Base-by-base conservation (phyloP, 1,140 invertebrate genomes). In the Theocolax elegans region DNA sequence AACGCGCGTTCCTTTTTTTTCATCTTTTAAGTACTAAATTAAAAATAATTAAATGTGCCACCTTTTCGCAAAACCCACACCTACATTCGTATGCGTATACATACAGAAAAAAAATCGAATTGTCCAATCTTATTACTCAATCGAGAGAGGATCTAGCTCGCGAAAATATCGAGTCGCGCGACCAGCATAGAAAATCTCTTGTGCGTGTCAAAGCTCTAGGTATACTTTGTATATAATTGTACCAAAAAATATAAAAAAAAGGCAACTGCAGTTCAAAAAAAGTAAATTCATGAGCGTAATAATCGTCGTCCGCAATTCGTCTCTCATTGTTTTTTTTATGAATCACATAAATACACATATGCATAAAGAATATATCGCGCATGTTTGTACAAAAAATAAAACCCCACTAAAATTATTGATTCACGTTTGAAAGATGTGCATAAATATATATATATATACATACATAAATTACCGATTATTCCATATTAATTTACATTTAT, bases 221-320 rank as follows among this genome's bases (percentile, higher is more conserved):
- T 72, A 77, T 74, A 77, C 72, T 76, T 77, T 79, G 77, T 78
- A 79, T 69, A 77, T 77, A 76, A 64, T 42, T 72, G 44, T 77
- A 78, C 53, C 73, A 74, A 69, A 25, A 49, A 27, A 58, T 54
- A 60, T 17, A 68, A 62, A 53, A 62, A 65, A 56, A 54, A 66
- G 27, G 13, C 63, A 48, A 63, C 12, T 38, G 8, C 60, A 48
- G 56, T 17, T 38, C 3, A 42, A n/a, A n/a, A n/a, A n/a, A n/a
- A n/a, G 3, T 67, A n/a, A 49, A 58, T 58, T 71, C 35, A 21
- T 25, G 17, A 65, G 48, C 49, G 49, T 68, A 49, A 58, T 68
- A 42, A 51, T 29, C 31, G 35, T 53, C 48, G 48, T 69, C 7
- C 46, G 25, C 19, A 63, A n/a, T 69, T 69, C 49, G 59, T 62